Base-by-base conservation (phyloP, 2,797 vertebrate genomes). In the Peromyscus attwateri region DNA sequence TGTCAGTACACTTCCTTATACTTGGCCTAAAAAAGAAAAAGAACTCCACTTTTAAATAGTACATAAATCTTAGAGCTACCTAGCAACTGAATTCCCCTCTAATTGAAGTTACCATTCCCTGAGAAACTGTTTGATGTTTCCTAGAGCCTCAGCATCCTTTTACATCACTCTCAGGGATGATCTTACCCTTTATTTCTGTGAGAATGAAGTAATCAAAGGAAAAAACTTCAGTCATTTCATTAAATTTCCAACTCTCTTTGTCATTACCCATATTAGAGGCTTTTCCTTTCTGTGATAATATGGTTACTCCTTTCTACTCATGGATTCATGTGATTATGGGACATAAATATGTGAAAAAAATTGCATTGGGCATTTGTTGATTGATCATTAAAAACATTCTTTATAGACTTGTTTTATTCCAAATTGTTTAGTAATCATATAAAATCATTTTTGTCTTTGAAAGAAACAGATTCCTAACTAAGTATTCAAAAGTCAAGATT, bases 341-440 rank as follows among this genome's bases (percentile, higher is more conserved):
- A 34, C 55, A 76, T 43, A 75, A 88, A 55, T 76, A 75, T 37
- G 40, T 71, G n/a, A 11, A 13, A 62, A 88, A 75, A 75, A 57
- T 31, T 75, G 52, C 19, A 57, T 62, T 94, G 16, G 10, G 60
- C 68, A 31, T 31, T 21, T 71, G 10, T 79, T 94, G 68, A 81
- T 91, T 64, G 66, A 88, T 91, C 60, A 83, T 90, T 94, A 77
- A 92, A 96, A 95, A n/a, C 16, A 49, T 90, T 94, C 81, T 95
- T 93, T 81, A 81, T 87, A 91, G n/a, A 79, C 64, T 89, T 49
- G 19, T 80, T 95, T 64, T 19, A 89, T 73, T 83, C 52, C 10
- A 92, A 70, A 37, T 70, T 80, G 89, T 49, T 70, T 40, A 95
- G 64, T 96, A 73, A 40, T 73, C 16, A 62, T 43, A 27, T 57